Evolutionary conservation across 2,113 vertebrate genomes (phyloP), one percentile per base, ranked within the genome.

Genomic region (Strix aluco): DNA sequence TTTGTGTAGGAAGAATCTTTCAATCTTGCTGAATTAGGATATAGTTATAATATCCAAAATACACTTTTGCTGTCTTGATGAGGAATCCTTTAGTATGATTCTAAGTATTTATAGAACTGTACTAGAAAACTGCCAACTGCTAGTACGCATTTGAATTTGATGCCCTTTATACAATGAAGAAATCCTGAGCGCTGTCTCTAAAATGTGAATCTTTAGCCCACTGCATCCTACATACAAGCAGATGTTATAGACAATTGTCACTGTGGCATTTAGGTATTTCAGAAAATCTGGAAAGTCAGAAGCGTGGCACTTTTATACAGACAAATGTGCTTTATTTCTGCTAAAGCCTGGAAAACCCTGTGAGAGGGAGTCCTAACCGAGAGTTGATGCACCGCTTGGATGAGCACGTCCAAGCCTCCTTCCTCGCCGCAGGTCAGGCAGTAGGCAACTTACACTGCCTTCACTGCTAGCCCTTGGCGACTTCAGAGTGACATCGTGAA

Each of bases 101-200:
- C 54, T 49, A 17, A 52, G 85, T 92, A 95, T 97, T 96, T 96
- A 94, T 97, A 94, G 95, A 94, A 52, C 59, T 86, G 88, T 20
- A n/a, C 72, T 77, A 94, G 92, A n/a, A 42, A 90, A 61, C 70
- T 96, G 92, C 94, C 81, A 95, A 94, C 73, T 94, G 86, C 81
- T 87, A 0, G 86, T 80, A 61, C 1, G 0, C 58, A 87, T 94
- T 95, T 94, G 92, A 95, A 96, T 97, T 71, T 42, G 71, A 36
- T 96, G 96, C 94, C 96, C 93, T 96, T 97, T 95, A 88, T 59
- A 5, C 0, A 75, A 66, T 88, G 94, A 62, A 96, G 74, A 81
- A 90, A 70, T 94, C 44, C 79, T 91, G 73, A 81, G 69, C 36
- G 0, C 70, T 82, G 27, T 11, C 81, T 88, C 70, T 42, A 29